These are phyloP conservation scores for Eleginops maclovinus DNA, from an alignment of 2,113 vertebrate genomes.

Conservation along the genomic window DNA sequence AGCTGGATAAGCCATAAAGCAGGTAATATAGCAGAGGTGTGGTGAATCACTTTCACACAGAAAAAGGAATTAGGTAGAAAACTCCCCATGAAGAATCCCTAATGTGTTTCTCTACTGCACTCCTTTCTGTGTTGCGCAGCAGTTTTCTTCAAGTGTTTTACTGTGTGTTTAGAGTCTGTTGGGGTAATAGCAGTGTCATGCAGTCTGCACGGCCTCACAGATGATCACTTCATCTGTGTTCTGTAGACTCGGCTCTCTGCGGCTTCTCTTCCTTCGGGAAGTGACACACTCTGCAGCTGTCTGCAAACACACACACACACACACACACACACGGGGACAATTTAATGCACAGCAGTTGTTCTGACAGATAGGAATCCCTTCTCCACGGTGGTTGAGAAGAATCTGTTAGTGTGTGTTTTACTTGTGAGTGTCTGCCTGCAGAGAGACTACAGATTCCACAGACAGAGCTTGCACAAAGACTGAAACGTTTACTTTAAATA, in stretches of 20 bases:
- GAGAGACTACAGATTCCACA: too few relatives aligned
- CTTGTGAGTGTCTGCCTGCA: not conserved
- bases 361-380: slow-evolving; percentile 47
- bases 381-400: slow-evolving; percentile 15
- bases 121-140: not conserved
- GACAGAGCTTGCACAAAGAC: too few relatives aligned
- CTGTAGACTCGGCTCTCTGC: slow-evolving; percentile 3
- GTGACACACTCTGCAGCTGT: slow-evolving; percentile 49
- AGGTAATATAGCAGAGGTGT: slow-evolving; percentile 22
- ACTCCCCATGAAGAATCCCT: too few relatives aligned
- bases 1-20: slow-evolving; percentile 18
- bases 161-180: not conserved
- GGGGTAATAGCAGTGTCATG: not conserved
- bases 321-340: slow-evolving; percentile 9
- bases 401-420: slow-evolving; percentile 13
- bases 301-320: slow-evolving; percentile 21
- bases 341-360: slow-evolving; percentile 10
- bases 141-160: too few relatives aligned
- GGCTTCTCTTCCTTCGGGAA: slow-evolving; percentile 5
- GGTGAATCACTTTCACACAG: slow-evolving; percentile 26
- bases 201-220: not conserved
- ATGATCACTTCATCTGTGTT: slow-evolving; percentile 12
- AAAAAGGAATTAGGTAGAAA: slow-evolving; percentile 2
- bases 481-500: too few relatives aligned
- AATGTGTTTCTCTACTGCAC: too few relatives aligned